Evolutionary conservation across 2,113 vertebrate species (phyloP), one percentile per base, ranked within the genome.

Genomic region (Cettia cetti): DNA sequence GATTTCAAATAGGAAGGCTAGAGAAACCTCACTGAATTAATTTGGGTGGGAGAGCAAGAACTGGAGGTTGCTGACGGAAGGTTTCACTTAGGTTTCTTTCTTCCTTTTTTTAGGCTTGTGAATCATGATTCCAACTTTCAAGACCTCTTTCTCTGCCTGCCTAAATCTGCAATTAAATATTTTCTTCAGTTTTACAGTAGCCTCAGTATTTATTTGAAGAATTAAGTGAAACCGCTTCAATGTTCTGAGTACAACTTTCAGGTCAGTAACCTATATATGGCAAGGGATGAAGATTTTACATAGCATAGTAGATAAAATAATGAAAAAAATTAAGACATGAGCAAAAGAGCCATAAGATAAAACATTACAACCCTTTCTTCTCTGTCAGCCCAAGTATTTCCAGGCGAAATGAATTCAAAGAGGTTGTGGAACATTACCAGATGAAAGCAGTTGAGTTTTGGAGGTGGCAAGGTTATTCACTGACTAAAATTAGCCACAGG

Each of bases 21-120:
- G 33, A 80, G 92, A 94, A 72, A 28, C 16, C 23, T 83, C 72
- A 74, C 74, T 89, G 80, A 94, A 90, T 90, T 95, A 68, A 92
- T 89, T 82, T 90, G 82, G 65, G 85, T 94, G 83, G 86, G 80
- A 93, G 77, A 84, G 31, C 39, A 96, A 76, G 89, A 94, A 92
- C 65, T 76, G 92, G 89, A 95, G 89, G 96, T 11, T 92, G 95
- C 65, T 95, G 86, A 91, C 15, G 69, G 89, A 91, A 94, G 86
- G 69, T 87, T 94, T 95, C 24, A 78, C 33, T 89, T 54, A 42
- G 39, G 52, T 66, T 92, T 90, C 35, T 69, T 66, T 76, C 52
- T 81, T 76, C 63, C 69, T 89, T 83, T 97, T 96, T 89, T 94
- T 64, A 86, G 86, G 56, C 31, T 86, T 86, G 35, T 95, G 95